phyloP scores from a whole-genome alignment of 2,888 invertebrate species.

The Plagodis dolabraria region DNA sequence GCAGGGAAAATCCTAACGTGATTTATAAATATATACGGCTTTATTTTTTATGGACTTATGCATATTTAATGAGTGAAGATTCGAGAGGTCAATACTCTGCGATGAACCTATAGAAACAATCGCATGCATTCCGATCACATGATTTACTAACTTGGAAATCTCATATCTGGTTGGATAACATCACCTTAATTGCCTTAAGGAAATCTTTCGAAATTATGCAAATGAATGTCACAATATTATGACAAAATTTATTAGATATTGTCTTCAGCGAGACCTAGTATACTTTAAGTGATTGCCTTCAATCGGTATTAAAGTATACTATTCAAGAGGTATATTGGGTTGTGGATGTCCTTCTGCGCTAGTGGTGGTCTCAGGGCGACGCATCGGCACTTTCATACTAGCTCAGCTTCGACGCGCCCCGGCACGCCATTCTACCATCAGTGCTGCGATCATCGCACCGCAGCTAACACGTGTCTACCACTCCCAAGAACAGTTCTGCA shows the following conservation, averaged over 20 bases:
- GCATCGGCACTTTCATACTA: slow-evolving; percentile 48
- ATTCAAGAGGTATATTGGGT: slow-evolving; percentile 10
- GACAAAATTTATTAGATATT: not conserved
- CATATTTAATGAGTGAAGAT: slow-evolving; percentile 17
- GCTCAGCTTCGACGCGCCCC: slow-evolving; percentile 61
- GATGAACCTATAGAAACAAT: slow-evolving; percentile 8
- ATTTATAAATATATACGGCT: slow-evolving; percentile 12
- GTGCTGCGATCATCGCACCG: slow-evolving; percentile 55
- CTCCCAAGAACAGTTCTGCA: slow-evolving; percentile 15
- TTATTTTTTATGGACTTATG: slow-evolving; percentile 12
- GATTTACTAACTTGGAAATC: not conserved
- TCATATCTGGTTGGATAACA: slow-evolving; percentile 1
- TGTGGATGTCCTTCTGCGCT: slow-evolving; percentile 36
- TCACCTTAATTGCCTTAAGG: not conserved
- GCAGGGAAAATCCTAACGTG: slow-evolving; percentile 1
- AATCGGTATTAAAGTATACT: too few species aligned
- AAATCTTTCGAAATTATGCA: slow-evolving; percentile 8
- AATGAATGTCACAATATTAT: not conserved
- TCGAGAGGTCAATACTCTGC: slow-evolving; percentile 18
- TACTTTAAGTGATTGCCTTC: slow-evolving; percentile 3
- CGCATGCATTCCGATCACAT: slow-evolving; percentile 1
- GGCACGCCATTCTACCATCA: slow-evolving; percentile 56
- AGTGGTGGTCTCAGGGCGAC: slow-evolving; percentile 30
- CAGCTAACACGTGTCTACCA: slow-evolving; percentile 30
- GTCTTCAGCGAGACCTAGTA: not conserved